Evolutionary conservation across 2,797 vertebrate species (phyloP).

Genomic region (Aphelocoma californica): DNA sequence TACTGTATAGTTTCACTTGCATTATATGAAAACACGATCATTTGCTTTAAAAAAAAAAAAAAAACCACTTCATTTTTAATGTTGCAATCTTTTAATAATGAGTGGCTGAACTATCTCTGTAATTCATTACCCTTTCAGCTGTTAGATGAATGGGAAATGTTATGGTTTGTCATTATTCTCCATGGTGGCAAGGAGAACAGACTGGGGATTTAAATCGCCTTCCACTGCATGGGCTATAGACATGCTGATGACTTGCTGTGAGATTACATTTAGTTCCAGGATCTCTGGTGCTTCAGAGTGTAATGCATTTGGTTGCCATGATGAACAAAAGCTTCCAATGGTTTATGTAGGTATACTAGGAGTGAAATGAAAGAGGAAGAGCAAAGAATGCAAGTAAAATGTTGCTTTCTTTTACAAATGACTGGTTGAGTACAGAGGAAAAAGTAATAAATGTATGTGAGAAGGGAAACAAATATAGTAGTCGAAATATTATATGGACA

Average conservation of each 20-base stretch:
- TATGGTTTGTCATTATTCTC: conserved; percentile 63
- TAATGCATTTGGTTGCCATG: background rate
- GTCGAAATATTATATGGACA: conserved; percentile 7
- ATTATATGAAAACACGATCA: background rate
- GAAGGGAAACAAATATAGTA: conserved; percentile 32
- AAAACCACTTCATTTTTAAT: conserved; percentile 31
- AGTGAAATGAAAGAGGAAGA: conserved; percentile 34
- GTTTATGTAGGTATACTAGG: background rate
- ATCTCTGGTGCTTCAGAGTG: conserved; percentile 30
- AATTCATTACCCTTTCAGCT: conserved; percentile 65
- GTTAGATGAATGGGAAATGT: conserved; percentile 50
- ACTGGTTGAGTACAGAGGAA: background rate
- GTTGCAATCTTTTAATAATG: conserved; percentile 65
- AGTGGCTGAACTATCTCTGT: conserved; percentile 56
- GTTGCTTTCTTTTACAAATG: conserved; percentile 19
- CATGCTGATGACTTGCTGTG: conserved; percentile 49
- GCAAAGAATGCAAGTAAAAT: background rate
- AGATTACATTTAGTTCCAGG: conserved; percentile 53
- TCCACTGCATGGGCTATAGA: conserved; percentile 12
- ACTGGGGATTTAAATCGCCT: conserved; percentile 51
- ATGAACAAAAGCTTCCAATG: conserved; percentile 34
- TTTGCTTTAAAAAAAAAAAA: conserved; percentile 16
- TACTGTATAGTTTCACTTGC: background rate
- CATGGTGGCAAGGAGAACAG: conserved; percentile 34
- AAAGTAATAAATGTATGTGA: conserved; percentile 9